Conservation (phyloP, 2,113 vertebrate species). For the Caloenas nicobarica region DNA sequence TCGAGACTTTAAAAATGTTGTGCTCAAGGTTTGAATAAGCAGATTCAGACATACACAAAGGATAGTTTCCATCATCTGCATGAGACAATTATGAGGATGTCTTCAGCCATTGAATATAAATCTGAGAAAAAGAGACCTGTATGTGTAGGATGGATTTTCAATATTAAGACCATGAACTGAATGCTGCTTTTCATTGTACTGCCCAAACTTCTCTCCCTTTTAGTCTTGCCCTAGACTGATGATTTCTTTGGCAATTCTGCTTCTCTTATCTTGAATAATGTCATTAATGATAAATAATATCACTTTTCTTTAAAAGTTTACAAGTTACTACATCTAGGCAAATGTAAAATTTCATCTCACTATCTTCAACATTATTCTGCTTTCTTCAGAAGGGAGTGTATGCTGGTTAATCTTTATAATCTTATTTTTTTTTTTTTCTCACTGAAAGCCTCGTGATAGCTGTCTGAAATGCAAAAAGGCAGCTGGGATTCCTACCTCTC, state of each 20-base stretch:
- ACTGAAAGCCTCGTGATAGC: neutral
- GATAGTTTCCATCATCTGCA: conserved; percentile 14
- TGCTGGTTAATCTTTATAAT: neutral
- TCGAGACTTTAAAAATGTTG: neutral
- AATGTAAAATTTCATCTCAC: neutral
- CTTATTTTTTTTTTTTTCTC: neutral
- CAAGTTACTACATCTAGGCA: neutral
- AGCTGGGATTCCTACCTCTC: neutral
- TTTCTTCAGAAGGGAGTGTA: neutral
- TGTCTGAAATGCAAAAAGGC: neutral
- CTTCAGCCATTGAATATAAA: neutral
- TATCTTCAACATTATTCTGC: neutral
- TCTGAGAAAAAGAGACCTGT: neutral
- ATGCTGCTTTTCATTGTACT: neutral
- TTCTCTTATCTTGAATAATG: neutral
- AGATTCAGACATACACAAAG: conserved; percentile 1
- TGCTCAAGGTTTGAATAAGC: neutral
- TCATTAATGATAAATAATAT: neutral
- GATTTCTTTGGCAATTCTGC: neutral
- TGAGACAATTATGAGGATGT: neutral
- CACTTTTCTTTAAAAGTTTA: neutral
- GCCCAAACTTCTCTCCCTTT: neutral
- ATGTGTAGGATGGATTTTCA: neutral
- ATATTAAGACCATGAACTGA: neutral
- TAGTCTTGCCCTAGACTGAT: neutral